Evolutionary conservation across 2,888 invertebrate species (phyloP), one percentile per base, ranked within the genome.

Genomic region (Volucella inanis): DNA sequence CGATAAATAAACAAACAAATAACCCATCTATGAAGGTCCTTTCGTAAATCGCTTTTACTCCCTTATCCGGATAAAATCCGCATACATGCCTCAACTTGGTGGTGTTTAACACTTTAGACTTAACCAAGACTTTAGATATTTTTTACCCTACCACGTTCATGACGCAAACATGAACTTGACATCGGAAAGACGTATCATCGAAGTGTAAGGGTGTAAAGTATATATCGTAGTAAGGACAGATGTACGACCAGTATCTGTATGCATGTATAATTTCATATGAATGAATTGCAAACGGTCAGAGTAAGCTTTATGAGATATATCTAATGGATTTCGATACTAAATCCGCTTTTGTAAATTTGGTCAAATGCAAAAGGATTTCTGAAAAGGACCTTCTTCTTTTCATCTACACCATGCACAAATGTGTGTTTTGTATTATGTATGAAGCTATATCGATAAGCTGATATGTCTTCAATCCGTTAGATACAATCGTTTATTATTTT

Each of bases 181-280:
- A n/a, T 15, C 39, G 6, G 8, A 57, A 57, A 57, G 57, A 39
- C 14, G 14, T 12, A 15, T 8, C 14, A 31, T 38, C 8, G 3
- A 22, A 31, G 31, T 6, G 31, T 10, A n/a, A 8, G 14, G 12
- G 9, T n/a, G 14, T 14, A 14, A 55, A 55, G 18, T 18, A 18
- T 18, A 18, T n/a, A n/a, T n/a, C n/a, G n/a, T 18, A 22, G 22
- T 31, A 31, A 31, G 31, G 31, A 31, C 31, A 31, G 31, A 31
- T 31, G 31, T 31, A 31, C 31, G 31, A 31, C 0, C 6, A 31
- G 31, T 31, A 49, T 18, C 3, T 45, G 18, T 61, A 41, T 57
- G 65, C 39, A 67, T 31, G 22, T 89, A 89, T 90, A 90, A 90
- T 90, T 90, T 91, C 90, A 61, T 75, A 72, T 70, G 86, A 87